phyloP scores from a whole-genome alignment of 2,797 vertebrate species.

The Acridotheres tristis region DNA sequence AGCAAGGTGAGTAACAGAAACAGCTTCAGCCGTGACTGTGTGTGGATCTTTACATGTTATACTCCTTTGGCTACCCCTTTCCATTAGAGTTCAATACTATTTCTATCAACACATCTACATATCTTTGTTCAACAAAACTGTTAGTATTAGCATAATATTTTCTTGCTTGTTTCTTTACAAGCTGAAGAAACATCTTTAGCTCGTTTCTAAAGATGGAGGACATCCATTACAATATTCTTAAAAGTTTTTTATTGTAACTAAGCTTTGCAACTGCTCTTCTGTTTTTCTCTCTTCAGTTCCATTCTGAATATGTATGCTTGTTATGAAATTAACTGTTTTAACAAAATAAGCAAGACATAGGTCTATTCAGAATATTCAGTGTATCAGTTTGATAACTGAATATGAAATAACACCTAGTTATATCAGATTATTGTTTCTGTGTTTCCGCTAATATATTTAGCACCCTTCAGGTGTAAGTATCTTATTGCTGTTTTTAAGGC shows the following conservation, averaged over 20 bases:
- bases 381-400: background rate
- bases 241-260: background rate
- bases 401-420: background rate
- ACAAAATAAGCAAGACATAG: background rate
- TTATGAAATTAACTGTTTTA: background rate
- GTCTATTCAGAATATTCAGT: background rate
- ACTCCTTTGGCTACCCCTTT: background rate
- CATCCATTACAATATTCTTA: background rate
- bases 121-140: background rate
- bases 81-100: background rate
- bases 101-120: background rate
- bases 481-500: background rate
- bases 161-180: background rate
- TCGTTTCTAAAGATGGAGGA: background rate
- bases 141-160: background rate
- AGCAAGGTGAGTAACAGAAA: conserved; percentile 84
- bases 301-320: background rate
- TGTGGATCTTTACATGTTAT: background rate
- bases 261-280: background rate
- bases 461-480: background rate
- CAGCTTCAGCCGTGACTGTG: background rate
- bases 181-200: background rate
- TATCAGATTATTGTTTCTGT: background rate
- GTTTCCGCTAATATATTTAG: background rate
- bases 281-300: background rate